Conservation (phyloP, 2,888 invertebrate genomes). For the Strigamia crassipes region DNA sequence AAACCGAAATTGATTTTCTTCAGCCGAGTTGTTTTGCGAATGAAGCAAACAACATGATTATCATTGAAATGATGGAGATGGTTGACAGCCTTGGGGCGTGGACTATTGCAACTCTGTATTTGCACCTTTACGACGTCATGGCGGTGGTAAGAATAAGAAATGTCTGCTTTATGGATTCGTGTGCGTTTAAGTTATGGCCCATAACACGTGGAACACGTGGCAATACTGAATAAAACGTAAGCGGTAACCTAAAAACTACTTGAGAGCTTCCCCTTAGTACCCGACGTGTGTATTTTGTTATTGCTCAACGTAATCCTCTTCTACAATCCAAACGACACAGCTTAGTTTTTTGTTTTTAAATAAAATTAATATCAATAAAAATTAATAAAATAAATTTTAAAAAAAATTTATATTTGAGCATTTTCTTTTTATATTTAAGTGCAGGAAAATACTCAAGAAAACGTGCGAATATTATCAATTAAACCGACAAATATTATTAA, state of each 20-base stretch:
- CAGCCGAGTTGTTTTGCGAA: constrained; percentile 16
- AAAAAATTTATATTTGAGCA: too few relatives aligned
- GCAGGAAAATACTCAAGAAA: too few relatives aligned
- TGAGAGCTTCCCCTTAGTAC: neutral
- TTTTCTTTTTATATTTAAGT: too few relatives aligned
- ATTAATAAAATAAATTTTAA: too few relatives aligned
- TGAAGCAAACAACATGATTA: constrained; percentile 6
- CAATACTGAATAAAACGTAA: neutral
- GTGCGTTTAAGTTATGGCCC: constrained; percentile 16
- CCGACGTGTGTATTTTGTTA: neutral
- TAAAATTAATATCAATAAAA: too few relatives aligned
- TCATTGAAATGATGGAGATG: neutral
- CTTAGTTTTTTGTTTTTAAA: too few relatives aligned
- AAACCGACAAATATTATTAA: too few relatives aligned
- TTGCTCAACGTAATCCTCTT: neutral
- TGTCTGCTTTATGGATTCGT: constrained; percentile 11
- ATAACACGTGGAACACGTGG: constrained; percentile 3
- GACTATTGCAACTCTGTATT: constrained; percentile 4
- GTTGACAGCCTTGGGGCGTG: constrained; percentile 12
- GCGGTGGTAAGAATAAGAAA: constrained; percentile 21
- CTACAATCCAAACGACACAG: neutral
- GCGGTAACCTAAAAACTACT: constrained; percentile 21
- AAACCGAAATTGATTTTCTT: neutral
- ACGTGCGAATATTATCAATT: too few relatives aligned
- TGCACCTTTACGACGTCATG: constrained; percentile 21